Percentiles rank a stretch among this genome's conserved stretches.
Evolutionary conservation across 2,888 invertebrate species (phyloP).

Genomic region (Stenodema calcarata): DNA sequence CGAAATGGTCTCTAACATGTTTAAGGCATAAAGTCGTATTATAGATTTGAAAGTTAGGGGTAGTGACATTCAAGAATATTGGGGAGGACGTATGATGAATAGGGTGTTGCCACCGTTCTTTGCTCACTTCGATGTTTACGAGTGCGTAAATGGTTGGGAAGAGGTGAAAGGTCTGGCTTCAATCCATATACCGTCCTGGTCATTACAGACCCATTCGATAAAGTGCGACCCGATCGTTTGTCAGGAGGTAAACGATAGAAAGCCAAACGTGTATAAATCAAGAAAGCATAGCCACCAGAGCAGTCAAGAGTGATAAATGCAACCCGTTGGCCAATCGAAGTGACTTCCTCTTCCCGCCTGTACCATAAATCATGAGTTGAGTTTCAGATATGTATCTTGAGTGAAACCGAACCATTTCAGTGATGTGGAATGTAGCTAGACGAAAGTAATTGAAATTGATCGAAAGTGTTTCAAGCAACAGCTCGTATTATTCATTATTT

Average conservation of each 20-base stretch:
- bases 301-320: conserved; percentile 39
- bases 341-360: background rate
- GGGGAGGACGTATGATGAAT: background rate
- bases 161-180: conserved; percentile 9
- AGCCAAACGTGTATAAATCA: conserved; percentile 42
- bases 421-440: background rate
- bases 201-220: conserved; percentile 41
- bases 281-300: conserved; percentile 8
- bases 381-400: conserved; percentile 39
- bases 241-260: conserved; percentile 39
- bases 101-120: background rate
- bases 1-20: too few species aligned
- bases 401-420: conserved; percentile 15
- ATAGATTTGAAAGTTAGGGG: too few species aligned
- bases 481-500: too few species aligned
- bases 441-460: conserved; percentile 7
- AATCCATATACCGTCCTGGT: background rate
- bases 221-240: conserved; percentile 32
- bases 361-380: conserved; percentile 5
- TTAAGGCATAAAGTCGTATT: too few species aligned
- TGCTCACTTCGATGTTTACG: background rate
- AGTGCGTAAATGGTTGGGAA: background rate
- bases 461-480: background rate
- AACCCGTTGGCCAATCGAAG: background rate
- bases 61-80: background rate